Conservation (phyloP, 2,113 vertebrate species). For the Campylomormyrus tamandua region DNA sequence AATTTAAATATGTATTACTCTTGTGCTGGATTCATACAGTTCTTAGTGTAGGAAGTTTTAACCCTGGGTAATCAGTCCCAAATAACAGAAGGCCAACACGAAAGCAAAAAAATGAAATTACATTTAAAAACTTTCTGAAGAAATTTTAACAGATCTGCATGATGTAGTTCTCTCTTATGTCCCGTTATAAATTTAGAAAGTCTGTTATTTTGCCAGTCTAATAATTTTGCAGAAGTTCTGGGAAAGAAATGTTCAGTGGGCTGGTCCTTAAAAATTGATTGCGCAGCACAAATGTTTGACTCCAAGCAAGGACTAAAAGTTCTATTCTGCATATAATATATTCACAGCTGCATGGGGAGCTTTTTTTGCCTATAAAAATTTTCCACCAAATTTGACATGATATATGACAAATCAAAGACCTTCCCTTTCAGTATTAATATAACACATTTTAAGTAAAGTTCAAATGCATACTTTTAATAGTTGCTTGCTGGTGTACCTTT, state of each 20-base stretch:
- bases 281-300: background rate
- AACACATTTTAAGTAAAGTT: background rate
- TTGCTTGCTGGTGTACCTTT: background rate
- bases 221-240: background rate
- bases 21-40: background rate
- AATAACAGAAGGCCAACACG: background rate
- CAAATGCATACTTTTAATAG: background rate
- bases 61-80: background rate
- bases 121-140: background rate
- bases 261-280: background rate
- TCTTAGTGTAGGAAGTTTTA: background rate
- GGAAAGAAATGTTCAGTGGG: background rate
- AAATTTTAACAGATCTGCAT: background rate
- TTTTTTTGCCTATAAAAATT: background rate
- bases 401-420: background rate
- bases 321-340: background rate
- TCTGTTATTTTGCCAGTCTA: background rate
- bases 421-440: background rate
- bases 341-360: background rate
- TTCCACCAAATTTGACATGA: background rate
- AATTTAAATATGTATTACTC: background rate
- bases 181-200: background rate
- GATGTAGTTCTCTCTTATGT: background rate
- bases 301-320: background rate
- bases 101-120: background rate